Evolutionary conservation across 2,113 vertebrate species (phyloP).

Genomic region (Telmatochromis bifrenatus): DNA sequence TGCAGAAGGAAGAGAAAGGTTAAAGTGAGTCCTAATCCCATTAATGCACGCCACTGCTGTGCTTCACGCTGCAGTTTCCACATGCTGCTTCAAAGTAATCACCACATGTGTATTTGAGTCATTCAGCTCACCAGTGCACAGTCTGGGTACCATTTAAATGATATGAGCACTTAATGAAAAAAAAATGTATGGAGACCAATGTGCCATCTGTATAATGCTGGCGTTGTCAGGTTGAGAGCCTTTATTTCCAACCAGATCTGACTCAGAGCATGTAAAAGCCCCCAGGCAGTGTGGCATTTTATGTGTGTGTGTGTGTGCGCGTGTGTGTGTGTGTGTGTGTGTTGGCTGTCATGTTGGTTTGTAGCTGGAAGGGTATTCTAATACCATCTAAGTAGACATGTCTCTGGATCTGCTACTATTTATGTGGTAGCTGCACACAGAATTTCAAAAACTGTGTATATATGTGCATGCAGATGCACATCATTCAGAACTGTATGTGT

Average conservation of each 20-base stretch:
- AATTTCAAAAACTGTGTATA: background rate
- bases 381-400: background rate
- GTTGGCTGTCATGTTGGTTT: background rate
- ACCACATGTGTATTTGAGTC: background rate
- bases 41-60: constrained; percentile 48
- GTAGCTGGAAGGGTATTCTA: background rate
- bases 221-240: background rate
- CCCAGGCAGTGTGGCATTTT: background rate
- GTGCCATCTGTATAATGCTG: background rate
- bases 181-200: background rate
- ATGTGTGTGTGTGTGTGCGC: background rate
- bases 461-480: background rate
- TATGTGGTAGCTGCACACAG: background rate
- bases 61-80: constrained; percentile 8
- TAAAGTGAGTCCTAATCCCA: constrained; percentile 58
- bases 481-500: background rate
- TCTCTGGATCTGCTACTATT: background rate
- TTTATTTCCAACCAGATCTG: constrained; percentile 7
- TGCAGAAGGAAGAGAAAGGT: background rate
- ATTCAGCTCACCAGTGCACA: background rate
- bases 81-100: background rate
- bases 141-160: background rate
- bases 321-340: background rate
- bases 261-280: background rate
- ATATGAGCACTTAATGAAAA: background rate